Evolutionary conservation across 1,140 invertebrate genomes (phyloP).

Genomic region (Orius laevigatus): DNA sequence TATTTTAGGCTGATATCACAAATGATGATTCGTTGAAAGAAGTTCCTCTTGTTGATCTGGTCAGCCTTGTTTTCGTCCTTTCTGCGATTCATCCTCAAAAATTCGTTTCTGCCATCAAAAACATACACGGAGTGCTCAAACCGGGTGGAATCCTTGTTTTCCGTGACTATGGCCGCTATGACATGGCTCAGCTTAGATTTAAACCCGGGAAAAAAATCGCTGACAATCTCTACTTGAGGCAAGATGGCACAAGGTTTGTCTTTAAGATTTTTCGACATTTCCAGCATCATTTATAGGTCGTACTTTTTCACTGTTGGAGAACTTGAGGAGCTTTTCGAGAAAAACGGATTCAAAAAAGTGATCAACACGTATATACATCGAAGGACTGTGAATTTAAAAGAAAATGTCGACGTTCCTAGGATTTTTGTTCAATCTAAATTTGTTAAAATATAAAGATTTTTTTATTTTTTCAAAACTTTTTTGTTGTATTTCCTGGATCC

Average conservation of each 20-base stretch:
- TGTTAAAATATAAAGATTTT: constrained; percentile 32
- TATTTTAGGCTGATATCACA: constrained; percentile 2
- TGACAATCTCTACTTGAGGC: constrained; percentile 90
- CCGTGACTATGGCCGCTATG: constrained; percentile 94
- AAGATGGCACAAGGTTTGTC: constrained; percentile 86
- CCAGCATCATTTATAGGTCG: constrained; percentile 34
- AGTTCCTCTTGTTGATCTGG: constrained; percentile 37
- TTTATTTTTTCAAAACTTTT: too few relatives aligned
- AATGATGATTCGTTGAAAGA: neutral
- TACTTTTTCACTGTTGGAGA: constrained; percentile 67
- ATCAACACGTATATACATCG: constrained; percentile 62
- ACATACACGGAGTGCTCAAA: constrained; percentile 51
- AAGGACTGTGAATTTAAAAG: constrained; percentile 79
- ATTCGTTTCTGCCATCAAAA: constrained; percentile 49
- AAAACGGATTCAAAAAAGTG: constrained; percentile 49
- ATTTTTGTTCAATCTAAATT: constrained; percentile 89
- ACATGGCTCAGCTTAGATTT: constrained; percentile 92
- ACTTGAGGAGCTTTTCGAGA: constrained; percentile 39
- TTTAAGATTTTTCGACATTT: constrained; percentile 6
- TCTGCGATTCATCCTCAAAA: constrained; percentile 66
- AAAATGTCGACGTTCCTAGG: constrained; percentile 73
- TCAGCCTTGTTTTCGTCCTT: constrained; percentile 61
- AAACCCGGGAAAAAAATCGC: constrained; percentile 79
- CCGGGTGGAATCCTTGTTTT: constrained; percentile 76
- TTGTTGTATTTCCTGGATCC: too few relatives aligned